Conservation (phyloP, 2,797 vertebrate species). For the Epinephelus malabaricus region DNA sequence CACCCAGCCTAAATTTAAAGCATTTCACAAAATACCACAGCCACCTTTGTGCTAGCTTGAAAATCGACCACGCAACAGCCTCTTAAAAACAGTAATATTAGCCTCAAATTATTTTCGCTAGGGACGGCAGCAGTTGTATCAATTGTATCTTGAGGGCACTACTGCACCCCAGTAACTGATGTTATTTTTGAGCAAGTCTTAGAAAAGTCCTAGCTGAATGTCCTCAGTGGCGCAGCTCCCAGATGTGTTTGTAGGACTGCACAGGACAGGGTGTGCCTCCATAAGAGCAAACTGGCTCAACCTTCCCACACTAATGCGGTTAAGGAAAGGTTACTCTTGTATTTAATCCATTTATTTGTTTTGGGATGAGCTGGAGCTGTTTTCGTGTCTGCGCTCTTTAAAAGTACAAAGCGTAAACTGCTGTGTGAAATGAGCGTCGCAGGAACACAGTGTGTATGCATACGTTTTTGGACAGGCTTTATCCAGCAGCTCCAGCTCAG, state of each 20-base stretch:
- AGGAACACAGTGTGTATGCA: slow-evolving; percentile 1
- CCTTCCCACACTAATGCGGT: not conserved
- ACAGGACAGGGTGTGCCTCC: slow-evolving; percentile 44
- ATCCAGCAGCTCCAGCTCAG: slow-evolving; percentile 22
- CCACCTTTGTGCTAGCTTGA: no score
- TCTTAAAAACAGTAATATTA: no score
- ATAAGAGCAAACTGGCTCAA: slow-evolving; percentile 27
- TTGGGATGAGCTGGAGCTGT: slow-evolving; percentile 1
- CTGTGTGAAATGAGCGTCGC: not conserved
- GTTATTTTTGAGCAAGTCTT: slow-evolving; percentile 4
- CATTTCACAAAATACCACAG: no score
- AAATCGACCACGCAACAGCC: no score
- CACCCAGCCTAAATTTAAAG: no score
- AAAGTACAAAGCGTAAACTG: slow-evolving; percentile 23
- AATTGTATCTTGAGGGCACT: no score
- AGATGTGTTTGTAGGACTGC: slow-evolving; percentile 20
- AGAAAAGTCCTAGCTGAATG: not conserved
- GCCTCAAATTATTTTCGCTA: no score
- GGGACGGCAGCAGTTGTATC: no score
- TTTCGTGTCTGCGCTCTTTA: not conserved
- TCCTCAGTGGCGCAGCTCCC: slow-evolving; percentile 12
- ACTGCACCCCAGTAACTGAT: not conserved
- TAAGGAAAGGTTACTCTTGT: not conserved
- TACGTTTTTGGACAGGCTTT: slow-evolving; percentile 14
- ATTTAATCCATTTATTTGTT: slow-evolving; percentile 25